These are phyloP conservation scores for Luffia ferchaultella DNA, from an alignment of 2,888 invertebrate genomes.

Conservation along the genomic window DNA sequence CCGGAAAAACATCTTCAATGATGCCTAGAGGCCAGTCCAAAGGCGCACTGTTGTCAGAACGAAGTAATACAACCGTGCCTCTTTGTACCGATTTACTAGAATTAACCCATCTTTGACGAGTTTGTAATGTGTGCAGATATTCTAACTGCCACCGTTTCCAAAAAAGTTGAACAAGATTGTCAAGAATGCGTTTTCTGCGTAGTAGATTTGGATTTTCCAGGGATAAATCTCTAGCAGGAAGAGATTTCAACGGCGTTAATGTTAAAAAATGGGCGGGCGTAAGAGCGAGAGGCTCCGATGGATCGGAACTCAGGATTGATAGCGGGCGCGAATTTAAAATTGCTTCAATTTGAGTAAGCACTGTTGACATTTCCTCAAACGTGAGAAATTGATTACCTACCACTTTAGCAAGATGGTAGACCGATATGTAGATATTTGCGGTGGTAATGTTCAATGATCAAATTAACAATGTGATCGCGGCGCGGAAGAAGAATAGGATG, in stretches of 20 bases:
- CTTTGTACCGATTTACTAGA: no score
- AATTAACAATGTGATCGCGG: no score
- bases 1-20: no score
- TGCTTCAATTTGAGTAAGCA: slow-evolving; percentile 1
- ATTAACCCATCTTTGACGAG: slow-evolving; percentile 9
- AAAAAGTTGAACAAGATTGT: slow-evolving; percentile 11
- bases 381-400: neutral
- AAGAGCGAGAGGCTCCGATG: no score
- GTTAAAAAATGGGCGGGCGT: slow-evolving; percentile 14
- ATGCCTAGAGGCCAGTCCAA: no score
- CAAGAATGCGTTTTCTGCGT: slow-evolving; percentile 5
- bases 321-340: slow-evolving; percentile 2
- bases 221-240: slow-evolving; percentile 6
- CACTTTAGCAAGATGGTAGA: slow-evolving; percentile 3
- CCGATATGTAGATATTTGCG: neutral
- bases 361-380: slow-evolving; percentile 2
- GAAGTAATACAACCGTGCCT: no score
- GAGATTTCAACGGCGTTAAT: slow-evolving; percentile 4
- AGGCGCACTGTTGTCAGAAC: no score
- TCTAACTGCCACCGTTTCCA: slow-evolving; percentile 8
- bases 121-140: slow-evolving; percentile 8
- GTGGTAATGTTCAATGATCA: neutral
- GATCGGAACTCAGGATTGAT: no score
- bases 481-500: neutral
- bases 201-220: neutral